Base-by-base conservation (phyloP, 2,888 invertebrate species). In the Harmothoe impar region DNA sequence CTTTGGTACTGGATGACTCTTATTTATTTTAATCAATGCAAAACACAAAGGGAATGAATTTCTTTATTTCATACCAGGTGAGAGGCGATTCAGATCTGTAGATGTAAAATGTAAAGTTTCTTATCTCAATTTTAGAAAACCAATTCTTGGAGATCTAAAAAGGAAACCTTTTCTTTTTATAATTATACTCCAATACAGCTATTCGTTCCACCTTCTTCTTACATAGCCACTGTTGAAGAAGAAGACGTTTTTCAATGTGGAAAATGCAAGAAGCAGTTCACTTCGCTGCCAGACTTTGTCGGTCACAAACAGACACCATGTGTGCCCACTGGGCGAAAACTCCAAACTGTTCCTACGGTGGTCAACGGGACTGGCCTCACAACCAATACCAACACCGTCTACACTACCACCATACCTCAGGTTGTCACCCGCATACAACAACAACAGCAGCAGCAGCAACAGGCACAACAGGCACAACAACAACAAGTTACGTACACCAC, bases 201-300 rank as follows among this genome's bases (percentile, higher is more conserved):
- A n/a, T n/a, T n/a, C n/a, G n/a, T n/a, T n/a, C n/a, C n/a, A n/a
- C n/a, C n/a, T n/a, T n/a, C n/a, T 43, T 35, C 35, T 43, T 23
- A 3, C 43, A 23, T 54, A 56, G 43, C 52, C 7, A 51, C 94
- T 92, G 94, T 95, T 91, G 97, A 97, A 93, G 97, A 97, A 91
- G 97, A 97, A 93, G 97, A 97, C 95, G 96, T 97, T 91, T 97
- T 97, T 95, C 97, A 97, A 92, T 97, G 97, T 95, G 97, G 97
- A 51, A 96, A 96, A 94, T 97, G 97, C 94, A 97, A 97, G 95
- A 96, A 96, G 91, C 97, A 97, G 93, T 97, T 97, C 94, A 97
- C 96, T 81, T 97, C 97, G 0, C 95, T 97, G 92, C 95, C 96
- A 90, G 93, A 96, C 91, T 97, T 97, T 94, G 94, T 97, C 90